Evolutionary conservation across 2,113 vertebrate genomes (phyloP).

Genomic region (Morone chrysops): DNA sequence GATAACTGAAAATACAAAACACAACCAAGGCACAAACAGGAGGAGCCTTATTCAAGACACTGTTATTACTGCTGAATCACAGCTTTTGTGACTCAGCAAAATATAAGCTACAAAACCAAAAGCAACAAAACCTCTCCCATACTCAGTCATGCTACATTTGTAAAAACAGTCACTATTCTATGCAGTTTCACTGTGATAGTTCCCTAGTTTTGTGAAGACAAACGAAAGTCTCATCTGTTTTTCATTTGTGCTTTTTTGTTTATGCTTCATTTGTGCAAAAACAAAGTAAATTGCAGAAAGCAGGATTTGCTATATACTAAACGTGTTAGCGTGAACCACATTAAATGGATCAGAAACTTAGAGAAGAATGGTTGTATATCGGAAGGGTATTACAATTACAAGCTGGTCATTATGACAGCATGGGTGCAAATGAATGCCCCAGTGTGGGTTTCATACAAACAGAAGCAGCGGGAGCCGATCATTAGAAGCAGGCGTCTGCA

Average conservation of each 20-base stretch:
- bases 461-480: constrained; percentile 62
- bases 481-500: constrained; percentile 66
- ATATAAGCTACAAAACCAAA: constrained; percentile 33
- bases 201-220: constrained; percentile 12
- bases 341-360: constrained; percentile 51
- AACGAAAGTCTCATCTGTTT: constrained; percentile 12
- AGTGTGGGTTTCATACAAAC: constrained; percentile 68
- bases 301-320: constrained; percentile 26
- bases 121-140: constrained; percentile 10
- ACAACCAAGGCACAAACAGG: constrained; percentile 49
- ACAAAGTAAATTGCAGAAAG: constrained; percentile 26
- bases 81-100: constrained; percentile 54
- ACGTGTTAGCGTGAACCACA: constrained; percentile 21
- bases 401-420: constrained; percentile 70
- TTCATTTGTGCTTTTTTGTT: constrained; percentile 9
- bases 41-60: constrained; percentile 41
- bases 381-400: constrained; percentile 62
- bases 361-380: constrained; percentile 39
- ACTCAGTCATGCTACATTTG: constrained; percentile 18
- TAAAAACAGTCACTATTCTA: constrained; percentile 13
- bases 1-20: constrained; percentile 54
- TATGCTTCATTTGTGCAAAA: constrained; percentile 25
- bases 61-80: constrained; percentile 65
- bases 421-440: constrained; percentile 60
- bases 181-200: background rate